A percentile compares a stretch with the other conserved stretches of the same genome.
These are phyloP conservation scores for Drosophila nr. perissopoda DNA, from an alignment of 2,888 invertebrate species.

Conservation along the genomic window DNA sequence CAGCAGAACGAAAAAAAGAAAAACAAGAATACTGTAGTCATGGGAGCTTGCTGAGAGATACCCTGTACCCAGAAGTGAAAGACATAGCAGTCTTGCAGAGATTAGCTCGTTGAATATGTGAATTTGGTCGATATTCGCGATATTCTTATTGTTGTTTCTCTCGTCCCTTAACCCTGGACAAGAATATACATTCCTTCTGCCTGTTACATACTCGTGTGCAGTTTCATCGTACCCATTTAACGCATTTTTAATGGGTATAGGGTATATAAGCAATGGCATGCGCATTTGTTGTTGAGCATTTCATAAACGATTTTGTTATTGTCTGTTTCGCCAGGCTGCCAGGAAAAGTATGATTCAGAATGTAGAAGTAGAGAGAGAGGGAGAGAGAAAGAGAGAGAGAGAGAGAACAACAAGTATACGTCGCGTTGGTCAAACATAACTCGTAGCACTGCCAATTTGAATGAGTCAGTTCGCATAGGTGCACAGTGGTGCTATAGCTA, in stretches of 20 bases:
- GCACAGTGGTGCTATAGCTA: constrained; percentile 33
- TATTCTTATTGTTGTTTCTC: neutral
- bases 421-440: constrained; percentile 49
- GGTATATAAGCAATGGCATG: constrained; percentile 48
- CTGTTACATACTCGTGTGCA: neutral
- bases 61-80: neutral
- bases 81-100: neutral
- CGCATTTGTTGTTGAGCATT: constrained; percentile 48
- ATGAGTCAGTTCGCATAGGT: constrained; percentile 42
- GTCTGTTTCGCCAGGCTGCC: constrained; percentile 40
- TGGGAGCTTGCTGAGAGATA: neutral
- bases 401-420: constrained; percentile 43
- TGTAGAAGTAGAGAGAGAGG: constrained; percentile 1
- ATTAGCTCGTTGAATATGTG: neutral
- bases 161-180: neutral
- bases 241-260: neutral
- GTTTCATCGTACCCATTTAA: neutral
- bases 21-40: neutral
- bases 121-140: neutral
- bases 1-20: constrained; percentile 44
- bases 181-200: neutral
- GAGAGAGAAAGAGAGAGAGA: neutral
- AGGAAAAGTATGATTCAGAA: constrained; percentile 46
- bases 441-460: constrained; percentile 16
- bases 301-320: constrained; percentile 39